phyloP scores from a whole-genome alignment of 2,888 invertebrate species.

The Noctua janthina region DNA sequence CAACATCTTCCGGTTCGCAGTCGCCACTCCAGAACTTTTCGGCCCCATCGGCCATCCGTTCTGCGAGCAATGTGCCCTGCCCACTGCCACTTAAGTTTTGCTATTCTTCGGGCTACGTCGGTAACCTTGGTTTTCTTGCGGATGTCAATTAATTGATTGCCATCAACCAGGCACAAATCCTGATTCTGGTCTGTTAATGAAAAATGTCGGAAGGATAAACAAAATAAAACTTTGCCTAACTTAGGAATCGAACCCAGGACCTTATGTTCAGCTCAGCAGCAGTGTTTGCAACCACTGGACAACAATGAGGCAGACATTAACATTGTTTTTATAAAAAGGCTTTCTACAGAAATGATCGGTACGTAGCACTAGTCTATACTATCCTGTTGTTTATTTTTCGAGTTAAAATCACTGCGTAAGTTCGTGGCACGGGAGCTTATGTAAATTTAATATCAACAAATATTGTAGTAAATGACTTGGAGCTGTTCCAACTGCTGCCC shows the following conservation, averaged over 20 bases:
- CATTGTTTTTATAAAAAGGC: not conserved
- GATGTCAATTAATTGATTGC: too few relatives aligned
- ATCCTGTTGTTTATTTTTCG: not conserved
- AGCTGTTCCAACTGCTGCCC: constrained; percentile 48
- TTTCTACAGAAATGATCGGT: not conserved
- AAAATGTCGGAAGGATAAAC: not conserved
- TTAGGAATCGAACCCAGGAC: not conserved
- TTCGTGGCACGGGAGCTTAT: constrained; percentile 26
- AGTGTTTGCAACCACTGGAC: not conserved
- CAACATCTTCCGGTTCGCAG: too few relatives aligned
- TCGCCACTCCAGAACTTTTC: too few relatives aligned
- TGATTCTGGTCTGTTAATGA: not conserved
- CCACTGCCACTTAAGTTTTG: too few relatives aligned
- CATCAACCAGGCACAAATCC: too few relatives aligned
- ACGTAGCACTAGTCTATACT: not conserved
- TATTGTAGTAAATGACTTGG: constrained; percentile 60
- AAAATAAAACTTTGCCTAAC: not conserved
- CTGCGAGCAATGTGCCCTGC: too few relatives aligned
- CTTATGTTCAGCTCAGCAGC: not conserved
- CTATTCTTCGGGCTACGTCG: too few relatives aligned
- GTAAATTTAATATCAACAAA: constrained; percentile 57
- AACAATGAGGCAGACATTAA: not conserved
- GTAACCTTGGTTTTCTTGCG: too few relatives aligned
- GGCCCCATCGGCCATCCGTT: too few relatives aligned
- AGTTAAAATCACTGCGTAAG: constrained; percentile 22